Base-by-base conservation (phyloP, 2,888 invertebrate genomes). In the Meteorus colon region DNA sequence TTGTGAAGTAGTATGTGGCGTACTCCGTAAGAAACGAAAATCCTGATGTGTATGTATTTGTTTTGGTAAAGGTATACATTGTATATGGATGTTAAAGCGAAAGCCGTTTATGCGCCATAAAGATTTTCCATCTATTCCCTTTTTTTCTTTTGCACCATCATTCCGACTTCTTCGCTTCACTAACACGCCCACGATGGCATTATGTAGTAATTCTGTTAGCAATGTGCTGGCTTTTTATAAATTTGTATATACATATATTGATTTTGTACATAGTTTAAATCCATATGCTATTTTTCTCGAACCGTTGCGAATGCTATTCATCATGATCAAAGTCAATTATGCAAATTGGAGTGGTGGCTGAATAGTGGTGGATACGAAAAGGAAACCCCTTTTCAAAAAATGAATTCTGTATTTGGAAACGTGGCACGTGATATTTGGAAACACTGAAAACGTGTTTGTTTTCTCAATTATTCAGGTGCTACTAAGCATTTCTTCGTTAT, bases 11-110 rank as follows among this genome's bases (percentile, higher is more conserved):
- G 51, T 73, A 34, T 45, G 51, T 31, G 48, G 48, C 59, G n/a
- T 14, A 19, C 5, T n/a, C 48, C 59, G 60, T 65, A 34, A 59
- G 34, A 19, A 31, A 72, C 65, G 72, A 75, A 75, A 75, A 75
- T 67, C 19, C 51, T 31, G 71, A 60, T 59, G n/a, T 48, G n/a
- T n/a, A n/a, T 48, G 16, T 45, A 45, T 14, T 12, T 12, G 12
- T 45, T 4, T 48, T n/a, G 16, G n/a, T 16, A 48, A 4, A n/a
- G 10, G 14, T 45, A 45, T 45, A 45, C 14, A 45, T 45, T 45
- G 14, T 14, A 45, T 10, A 45, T 12, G 45, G 12, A 45, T 48
- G 16, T n/a, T 48, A n/a, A 3, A 48, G n/a, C 48, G n/a, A 48
- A 48, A n/a, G 48, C 48, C 16, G 48, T n/a, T 48, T 48, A 48